A percentile compares a stretch with the other conserved stretches of the same genome.
phyloP scores from a whole-genome alignment of 2,113 vertebrate species.

The Suncus etruscus region DNA sequence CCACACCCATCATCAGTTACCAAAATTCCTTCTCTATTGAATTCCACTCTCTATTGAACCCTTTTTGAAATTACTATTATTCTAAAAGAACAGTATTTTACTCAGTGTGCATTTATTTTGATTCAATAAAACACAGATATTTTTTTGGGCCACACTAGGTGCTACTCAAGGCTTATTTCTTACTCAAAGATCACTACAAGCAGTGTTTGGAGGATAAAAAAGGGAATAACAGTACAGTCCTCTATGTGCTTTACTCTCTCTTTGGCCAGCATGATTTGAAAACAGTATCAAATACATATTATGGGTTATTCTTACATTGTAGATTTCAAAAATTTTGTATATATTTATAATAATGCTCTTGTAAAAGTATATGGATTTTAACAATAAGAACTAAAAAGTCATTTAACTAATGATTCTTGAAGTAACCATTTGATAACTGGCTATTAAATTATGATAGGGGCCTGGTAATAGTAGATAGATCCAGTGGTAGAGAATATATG shows the following conservation, averaged over 20 bases:
- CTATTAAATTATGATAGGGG: no score
- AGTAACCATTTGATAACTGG: not conserved
- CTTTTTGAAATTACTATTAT: not conserved
- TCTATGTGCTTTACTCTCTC: no score
- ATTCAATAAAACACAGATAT: not conserved
- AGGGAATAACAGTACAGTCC: no score
- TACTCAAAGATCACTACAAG: no score
- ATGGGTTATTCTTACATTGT: not conserved
- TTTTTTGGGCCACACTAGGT: not conserved
- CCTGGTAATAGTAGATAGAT: no score
- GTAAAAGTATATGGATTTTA: not conserved
- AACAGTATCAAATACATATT: constrained; percentile 1
- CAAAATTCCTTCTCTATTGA: no score
- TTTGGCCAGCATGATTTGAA: not conserved
- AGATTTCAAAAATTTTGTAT: constrained; percentile 4
- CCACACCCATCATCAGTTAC: no score
- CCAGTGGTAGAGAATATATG: no score
- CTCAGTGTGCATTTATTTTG: not conserved
- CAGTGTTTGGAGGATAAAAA: no score
- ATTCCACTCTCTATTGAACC: no score
- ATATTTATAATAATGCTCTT: constrained; percentile 32
- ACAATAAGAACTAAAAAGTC: not conserved
- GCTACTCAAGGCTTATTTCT: no score
- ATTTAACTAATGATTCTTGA: not conserved
- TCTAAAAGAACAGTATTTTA: constrained; percentile 21